These are phyloP conservation scores for Calyptommatus sinebrachiatus DNA, from an alignment of 2,113 vertebrate species.

Conservation along the genomic window DNA sequence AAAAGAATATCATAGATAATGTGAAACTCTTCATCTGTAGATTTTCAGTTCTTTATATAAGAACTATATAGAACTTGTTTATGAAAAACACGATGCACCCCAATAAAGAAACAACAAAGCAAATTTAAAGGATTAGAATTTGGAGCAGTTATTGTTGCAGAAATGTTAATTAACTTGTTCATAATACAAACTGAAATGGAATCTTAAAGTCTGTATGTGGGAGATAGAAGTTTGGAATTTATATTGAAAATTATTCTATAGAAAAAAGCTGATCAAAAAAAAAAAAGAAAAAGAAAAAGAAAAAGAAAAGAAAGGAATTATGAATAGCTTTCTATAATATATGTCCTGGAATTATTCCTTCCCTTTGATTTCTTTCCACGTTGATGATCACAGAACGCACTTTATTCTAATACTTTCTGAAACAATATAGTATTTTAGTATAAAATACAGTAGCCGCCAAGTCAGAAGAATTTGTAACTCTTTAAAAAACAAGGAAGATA, in stretches of 20 bases:
- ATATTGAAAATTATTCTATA: conserved; percentile 30
- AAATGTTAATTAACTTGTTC: conserved; percentile 34
- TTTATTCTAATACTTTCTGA: conserved; percentile 19
- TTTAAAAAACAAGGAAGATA: conserved; percentile 36
- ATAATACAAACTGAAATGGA: conserved; percentile 37
- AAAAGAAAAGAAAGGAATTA: conserved; percentile 23
- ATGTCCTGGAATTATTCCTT: conserved; percentile 36
- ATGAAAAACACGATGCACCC: conserved; percentile 29
- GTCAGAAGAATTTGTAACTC: conserved; percentile 25
- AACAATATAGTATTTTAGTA: conserved; percentile 11
- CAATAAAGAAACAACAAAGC: conserved; percentile 42
- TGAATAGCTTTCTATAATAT: conserved; percentile 19
- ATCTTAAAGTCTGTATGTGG: conserved; percentile 19
- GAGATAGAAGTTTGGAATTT: neutral
- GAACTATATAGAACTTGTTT: conserved; percentile 23
- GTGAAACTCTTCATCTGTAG: neutral
- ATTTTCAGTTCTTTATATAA: conserved; percentile 19
- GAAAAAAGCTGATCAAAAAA: conserved; percentile 51
- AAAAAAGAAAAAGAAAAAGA: too few species aligned
- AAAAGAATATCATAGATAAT: conserved; percentile 37
- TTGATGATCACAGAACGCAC: conserved; percentile 42
- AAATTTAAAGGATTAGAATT: conserved; percentile 46
- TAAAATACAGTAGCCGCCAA: conserved; percentile 24
- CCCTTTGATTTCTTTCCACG: conserved; percentile 35
- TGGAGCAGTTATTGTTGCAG: conserved; percentile 43